Evolutionary conservation across 2,888 invertebrate species (phyloP).

Genomic region (Zygaena filipendulae): DNA sequence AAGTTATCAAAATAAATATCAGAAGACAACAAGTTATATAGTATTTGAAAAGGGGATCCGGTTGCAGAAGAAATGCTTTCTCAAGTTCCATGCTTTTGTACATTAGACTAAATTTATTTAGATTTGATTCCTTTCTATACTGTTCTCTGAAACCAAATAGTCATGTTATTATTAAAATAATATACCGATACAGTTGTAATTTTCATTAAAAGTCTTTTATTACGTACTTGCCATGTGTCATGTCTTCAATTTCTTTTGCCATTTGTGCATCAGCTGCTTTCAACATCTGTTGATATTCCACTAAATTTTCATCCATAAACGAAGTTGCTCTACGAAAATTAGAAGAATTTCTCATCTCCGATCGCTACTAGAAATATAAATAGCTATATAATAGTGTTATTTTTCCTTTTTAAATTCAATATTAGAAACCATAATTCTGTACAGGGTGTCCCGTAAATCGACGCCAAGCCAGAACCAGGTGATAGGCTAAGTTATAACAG

Average conservation of each 20-base stretch:
- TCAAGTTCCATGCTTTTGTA: slow-evolving; percentile 70
- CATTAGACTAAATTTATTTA: slow-evolving; percentile 60
- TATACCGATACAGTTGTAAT: no score
- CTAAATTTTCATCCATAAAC: slow-evolving; percentile 75
- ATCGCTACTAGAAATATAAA: slow-evolving; percentile 57
- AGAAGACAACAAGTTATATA: slow-evolving; percentile 60
- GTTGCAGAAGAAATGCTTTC: slow-evolving; percentile 75
- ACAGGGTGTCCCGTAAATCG: no score
- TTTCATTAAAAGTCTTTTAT: no score
- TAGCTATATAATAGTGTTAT: slow-evolving; percentile 15
- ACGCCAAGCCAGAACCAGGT: no score
- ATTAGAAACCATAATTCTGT: no score
- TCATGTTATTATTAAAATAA: background rate
- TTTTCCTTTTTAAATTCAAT: no score
- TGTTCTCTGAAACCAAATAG: slow-evolving; percentile 77
- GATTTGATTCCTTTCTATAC: slow-evolving; percentile 70
- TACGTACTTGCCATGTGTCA: slow-evolving; percentile 80
- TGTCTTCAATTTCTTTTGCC: slow-evolving; percentile 82
- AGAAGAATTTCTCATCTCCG: slow-evolving; percentile 48
- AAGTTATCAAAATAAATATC: slow-evolving; percentile 36
- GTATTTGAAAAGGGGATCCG: slow-evolving; percentile 88
- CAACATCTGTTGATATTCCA: slow-evolving; percentile 73
- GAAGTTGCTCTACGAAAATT: slow-evolving; percentile 64
- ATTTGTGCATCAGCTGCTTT: slow-evolving; percentile 80
- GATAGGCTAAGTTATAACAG: no score